Conservation (phyloP, 2,797 vertebrate genomes). For the Leuciscus waleckii region DNA sequence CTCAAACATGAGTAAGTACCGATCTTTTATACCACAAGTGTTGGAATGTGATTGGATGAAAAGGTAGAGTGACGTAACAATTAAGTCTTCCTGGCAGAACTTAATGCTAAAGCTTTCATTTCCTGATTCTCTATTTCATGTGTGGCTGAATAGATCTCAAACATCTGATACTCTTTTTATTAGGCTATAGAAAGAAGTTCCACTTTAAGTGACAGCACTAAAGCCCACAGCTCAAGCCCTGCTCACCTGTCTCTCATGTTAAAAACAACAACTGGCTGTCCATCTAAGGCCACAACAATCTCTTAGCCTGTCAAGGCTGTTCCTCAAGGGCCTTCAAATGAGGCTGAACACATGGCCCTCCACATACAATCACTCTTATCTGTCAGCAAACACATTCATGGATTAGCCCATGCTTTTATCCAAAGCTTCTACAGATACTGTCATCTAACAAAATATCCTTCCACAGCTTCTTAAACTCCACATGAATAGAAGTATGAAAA, state of each 20-base stretch:
- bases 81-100: too few species aligned
- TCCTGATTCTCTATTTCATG: background rate
- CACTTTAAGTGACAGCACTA: background rate
- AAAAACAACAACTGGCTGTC: constrained; percentile 23
- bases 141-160: background rate
- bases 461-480: constrained; percentile 7
- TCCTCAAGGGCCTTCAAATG: constrained; percentile 20
- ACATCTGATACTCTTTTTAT: constrained; percentile 8
- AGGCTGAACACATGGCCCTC: constrained; percentile 37
- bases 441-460: constrained; percentile 8
- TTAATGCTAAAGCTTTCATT: too few species aligned
- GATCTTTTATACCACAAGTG: too few species aligned
- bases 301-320: constrained; percentile 13
- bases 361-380: constrained; percentile 25
- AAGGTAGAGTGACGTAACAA: too few species aligned
- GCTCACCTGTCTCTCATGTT: constrained; percentile 10
- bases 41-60: too few species aligned
- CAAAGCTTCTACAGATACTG: background rate
- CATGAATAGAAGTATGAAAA: background rate
- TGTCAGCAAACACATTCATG: constrained; percentile 18
- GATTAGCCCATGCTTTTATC: constrained; percentile 28
- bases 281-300: constrained; percentile 4
- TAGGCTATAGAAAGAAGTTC: background rate
- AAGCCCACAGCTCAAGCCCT: background rate
- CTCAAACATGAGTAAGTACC: too few species aligned